Percentiles rank a stretch among this genome's conserved stretches.
phyloP scores from a whole-genome alignment of 1,140 invertebrate species.

The Araneus ventricosus region DNA sequence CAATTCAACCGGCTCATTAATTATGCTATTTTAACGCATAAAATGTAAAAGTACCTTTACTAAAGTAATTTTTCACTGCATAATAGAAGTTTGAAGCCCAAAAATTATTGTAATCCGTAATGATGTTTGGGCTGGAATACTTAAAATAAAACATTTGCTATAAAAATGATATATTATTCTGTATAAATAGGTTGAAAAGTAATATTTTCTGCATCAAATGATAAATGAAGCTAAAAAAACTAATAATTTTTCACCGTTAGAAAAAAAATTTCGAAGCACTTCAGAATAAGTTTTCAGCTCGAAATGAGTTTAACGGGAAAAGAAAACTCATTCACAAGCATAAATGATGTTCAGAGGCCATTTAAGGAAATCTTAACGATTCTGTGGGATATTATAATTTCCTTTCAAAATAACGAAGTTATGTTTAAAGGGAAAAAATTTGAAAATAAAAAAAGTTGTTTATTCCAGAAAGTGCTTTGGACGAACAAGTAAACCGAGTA shows the following conservation, averaged over 20 bases:
- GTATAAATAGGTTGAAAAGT: background rate
- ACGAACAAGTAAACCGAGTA: too few relatives aligned
- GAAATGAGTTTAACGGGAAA: background rate
- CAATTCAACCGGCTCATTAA: too few relatives aligned
- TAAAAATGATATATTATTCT: background rate
- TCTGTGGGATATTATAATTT: background rate
- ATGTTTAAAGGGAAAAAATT: background rate
- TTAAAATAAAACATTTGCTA: too few relatives aligned
- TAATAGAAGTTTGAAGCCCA: too few relatives aligned
- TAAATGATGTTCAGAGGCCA: background rate
- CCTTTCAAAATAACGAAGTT: background rate
- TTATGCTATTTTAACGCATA: too few relatives aligned
- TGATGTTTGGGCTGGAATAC: too few relatives aligned
- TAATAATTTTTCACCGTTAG: background rate
- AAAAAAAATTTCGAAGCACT: background rate
- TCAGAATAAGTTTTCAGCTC: background rate
- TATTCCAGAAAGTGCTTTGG: background rate
- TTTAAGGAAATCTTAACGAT: constrained; percentile 5
- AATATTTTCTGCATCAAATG: background rate
- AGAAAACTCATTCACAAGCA: background rate
- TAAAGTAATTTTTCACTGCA: too few relatives aligned
- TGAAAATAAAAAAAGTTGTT: background rate
- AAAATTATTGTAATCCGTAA: too few relatives aligned
- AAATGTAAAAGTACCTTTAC: too few relatives aligned
- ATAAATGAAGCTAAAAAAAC: background rate